Evolutionary conservation across 2,888 invertebrate genomes (phyloP).

Genomic region (Acheta domesticus): DNA sequence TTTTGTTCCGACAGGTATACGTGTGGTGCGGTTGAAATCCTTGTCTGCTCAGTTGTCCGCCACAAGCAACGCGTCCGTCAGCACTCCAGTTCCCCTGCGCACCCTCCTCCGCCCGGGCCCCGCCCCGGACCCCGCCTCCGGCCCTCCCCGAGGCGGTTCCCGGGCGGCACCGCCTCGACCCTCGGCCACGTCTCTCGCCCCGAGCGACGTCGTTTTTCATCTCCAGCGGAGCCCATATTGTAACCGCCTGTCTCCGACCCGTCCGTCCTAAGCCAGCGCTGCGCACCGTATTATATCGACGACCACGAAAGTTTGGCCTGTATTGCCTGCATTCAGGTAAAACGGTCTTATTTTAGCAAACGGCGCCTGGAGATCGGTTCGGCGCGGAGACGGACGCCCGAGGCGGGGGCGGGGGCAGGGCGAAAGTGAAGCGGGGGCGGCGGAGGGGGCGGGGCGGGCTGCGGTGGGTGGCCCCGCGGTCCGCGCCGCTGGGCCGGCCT

Average conservation of each 20-base stretch:
- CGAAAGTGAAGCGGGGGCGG: background rate
- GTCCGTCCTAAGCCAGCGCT: background rate
- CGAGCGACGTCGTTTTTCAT: background rate
- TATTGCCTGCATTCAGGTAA: slow-evolving; percentile 18
- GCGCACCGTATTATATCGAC: background rate
- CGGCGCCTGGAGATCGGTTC: background rate
- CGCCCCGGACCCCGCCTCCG: no score
- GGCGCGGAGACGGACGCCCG: background rate
- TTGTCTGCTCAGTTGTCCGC: no score
- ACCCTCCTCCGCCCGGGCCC: no score
- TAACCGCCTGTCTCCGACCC: background rate
- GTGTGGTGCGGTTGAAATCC: no score
- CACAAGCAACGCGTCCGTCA: no score
- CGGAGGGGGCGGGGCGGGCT: no score
- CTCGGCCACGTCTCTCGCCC: background rate
- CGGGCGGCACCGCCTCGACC: background rate
- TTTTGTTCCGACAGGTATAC: no score
- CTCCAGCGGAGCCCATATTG: background rate
- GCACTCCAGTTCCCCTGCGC: no score
- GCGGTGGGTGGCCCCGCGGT: background rate
- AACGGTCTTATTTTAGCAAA: background rate
- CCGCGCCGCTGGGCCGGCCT: background rate
- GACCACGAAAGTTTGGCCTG: background rate
- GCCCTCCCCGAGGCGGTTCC: background rate
- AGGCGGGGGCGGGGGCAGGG: no score